phyloP scores from a whole-genome alignment of 2,888 invertebrate species.

The Dexiosoma caninum region DNA sequence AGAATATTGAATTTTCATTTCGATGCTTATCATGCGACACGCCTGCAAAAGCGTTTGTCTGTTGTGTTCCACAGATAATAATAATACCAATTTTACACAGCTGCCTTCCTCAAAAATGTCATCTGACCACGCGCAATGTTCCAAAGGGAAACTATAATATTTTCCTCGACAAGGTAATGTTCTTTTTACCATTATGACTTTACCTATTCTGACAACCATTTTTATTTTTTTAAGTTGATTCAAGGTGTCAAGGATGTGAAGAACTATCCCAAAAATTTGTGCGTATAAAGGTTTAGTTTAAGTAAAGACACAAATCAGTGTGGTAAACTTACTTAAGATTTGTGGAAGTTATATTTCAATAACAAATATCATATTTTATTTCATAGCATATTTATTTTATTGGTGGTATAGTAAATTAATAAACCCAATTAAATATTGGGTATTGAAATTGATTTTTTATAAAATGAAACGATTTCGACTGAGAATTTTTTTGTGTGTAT shows the following conservation, averaged over 20 bases:
- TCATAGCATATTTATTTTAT: too few relatives aligned
- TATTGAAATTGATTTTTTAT: too few relatives aligned
- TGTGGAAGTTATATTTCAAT: too few relatives aligned
- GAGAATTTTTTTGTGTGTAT: too few relatives aligned
- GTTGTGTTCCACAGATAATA: background rate
- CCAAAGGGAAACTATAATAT: conserved; percentile 35
- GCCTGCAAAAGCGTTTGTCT: background rate
- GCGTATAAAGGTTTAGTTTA: background rate
- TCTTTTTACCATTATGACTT: background rate
- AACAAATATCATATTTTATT: too few relatives aligned
- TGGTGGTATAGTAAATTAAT: too few relatives aligned
- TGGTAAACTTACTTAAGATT: too few relatives aligned
- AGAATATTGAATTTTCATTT: background rate
- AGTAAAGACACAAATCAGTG: too few relatives aligned
- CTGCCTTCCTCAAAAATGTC: conserved; percentile 34
- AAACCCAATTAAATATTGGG: too few relatives aligned
- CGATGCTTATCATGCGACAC: background rate
- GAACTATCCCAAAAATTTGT: background rate
- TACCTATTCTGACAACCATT: background rate
- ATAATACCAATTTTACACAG: conserved; percentile 41
- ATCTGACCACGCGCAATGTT: background rate
- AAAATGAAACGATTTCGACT: too few relatives aligned
- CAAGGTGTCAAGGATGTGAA: conserved; percentile 30
- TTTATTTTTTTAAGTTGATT: conserved; percentile 23
- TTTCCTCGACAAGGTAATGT: conserved; percentile 19